Evolutionary conservation across 2,797 vertebrate genomes (phyloP), one percentile per base, ranked within the genome.

Genomic region (Sebastes minor): DNA sequence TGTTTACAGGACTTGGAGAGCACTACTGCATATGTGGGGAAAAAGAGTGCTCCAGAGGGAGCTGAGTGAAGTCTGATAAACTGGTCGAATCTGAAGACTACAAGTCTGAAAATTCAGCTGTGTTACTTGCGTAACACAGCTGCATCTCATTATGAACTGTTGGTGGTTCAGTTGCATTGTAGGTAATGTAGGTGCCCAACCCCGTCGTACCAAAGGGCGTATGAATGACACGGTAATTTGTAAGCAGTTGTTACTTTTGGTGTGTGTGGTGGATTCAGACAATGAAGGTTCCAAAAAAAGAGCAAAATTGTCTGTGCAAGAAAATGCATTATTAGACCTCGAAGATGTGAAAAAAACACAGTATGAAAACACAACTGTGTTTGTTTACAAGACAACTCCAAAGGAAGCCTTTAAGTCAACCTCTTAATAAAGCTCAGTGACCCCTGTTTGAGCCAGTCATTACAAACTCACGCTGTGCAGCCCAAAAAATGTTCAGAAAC

Each of bases 1-100:
- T 82, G 56, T 83, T 79, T 75, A 71, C 75, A 76, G 67, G 78
- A 71, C 30, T 81, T 23, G 27, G 30, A 35, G 60, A 74, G 71
- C 4, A 11, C 11, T 25, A 28, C 69, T 63, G 9, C 69, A 71
- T 52, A 25, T 63, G 27, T 42, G n/a, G 16, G 42, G 38, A 53
- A 8, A 46, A 53, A 8, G 72, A 38, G 28, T 28, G 11, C 59
- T 88, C 80, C 71, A 53, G 27, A 42, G 42, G 64, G 46, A 75
- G 46, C 57, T 10, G 53, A 56, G 77, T 32, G 52, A 77, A 75
- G 65, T 77, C 46, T 74, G 67, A 74, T 74, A 66, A 76, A 71
- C 16, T 49, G 59, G 52, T 25, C 13, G 46, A 55, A 14, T 57
- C 22, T 59, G 23, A 80, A 71, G 60, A 56, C 64, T 18, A 30